phyloP scores from a whole-genome alignment of 2,888 invertebrate species.

The Amblyjoppa fuscipennis region DNA sequence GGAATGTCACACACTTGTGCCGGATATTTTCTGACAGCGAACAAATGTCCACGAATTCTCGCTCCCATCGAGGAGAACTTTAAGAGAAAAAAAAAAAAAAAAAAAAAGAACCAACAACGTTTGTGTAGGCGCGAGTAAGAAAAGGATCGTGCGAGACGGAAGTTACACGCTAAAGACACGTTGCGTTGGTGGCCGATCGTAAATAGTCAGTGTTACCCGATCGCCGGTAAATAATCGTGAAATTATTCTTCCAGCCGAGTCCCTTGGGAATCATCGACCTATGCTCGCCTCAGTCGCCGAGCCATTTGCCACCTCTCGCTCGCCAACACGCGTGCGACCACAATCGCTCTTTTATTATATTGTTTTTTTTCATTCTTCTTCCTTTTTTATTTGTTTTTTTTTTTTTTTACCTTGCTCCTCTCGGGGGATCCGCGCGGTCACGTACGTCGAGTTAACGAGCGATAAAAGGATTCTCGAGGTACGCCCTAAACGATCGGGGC shows the following conservation, averaged over 20 bases:
- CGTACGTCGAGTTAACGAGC: conserved; percentile 73
- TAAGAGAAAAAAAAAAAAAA: conserved; percentile 22
- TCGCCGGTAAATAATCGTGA: conserved; percentile 60
- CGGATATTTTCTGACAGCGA: conserved; percentile 40
- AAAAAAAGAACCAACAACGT: conserved; percentile 6
- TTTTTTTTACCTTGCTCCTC: conserved; percentile 39
- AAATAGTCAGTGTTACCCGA: conserved; percentile 58
- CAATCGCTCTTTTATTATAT: not conserved
- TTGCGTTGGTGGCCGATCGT: conserved; percentile 57
- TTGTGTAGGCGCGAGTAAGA: conserved; percentile 38
- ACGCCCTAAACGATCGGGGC: conserved; percentile 71
- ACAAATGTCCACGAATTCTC: conserved; percentile 55
- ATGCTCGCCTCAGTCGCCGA: conserved; percentile 31
- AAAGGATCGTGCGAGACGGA: conserved; percentile 6
- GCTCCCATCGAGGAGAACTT: not conserved
- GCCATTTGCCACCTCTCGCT: conserved; percentile 20
- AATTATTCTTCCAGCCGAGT: conserved; percentile 58
- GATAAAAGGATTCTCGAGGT: conserved; percentile 73
- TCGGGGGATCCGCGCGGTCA: conserved; percentile 34
- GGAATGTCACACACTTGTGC: conserved; percentile 22
- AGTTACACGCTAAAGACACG: not conserved
- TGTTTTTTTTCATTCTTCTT: too few species aligned
- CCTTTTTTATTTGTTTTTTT: too few species aligned
- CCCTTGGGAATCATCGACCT: conserved; percentile 48
- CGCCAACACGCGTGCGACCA: conserved; percentile 3